A percentile compares a stretch with the other conserved stretches of the same genome.
These are phyloP conservation scores for Limnothrissa miodon DNA, from an alignment of 2,113 vertebrate species.

Conservation along the genomic window DNA sequence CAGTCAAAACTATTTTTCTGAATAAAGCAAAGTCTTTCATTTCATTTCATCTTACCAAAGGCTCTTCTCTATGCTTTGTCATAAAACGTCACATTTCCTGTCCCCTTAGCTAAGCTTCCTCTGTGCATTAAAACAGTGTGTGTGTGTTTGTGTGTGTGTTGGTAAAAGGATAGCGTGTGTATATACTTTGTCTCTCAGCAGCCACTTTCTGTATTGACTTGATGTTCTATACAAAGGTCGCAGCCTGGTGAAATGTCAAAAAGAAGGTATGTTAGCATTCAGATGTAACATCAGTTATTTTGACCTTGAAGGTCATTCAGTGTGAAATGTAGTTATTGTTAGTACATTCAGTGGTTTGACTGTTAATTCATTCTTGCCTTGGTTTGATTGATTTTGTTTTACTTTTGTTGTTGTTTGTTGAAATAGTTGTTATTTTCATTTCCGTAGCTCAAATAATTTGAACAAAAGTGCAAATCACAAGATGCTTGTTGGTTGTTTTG, in stretches of 20 bases:
- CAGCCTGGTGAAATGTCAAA: not conserved
- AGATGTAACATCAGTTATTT: not conserved
- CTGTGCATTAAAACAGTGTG: not conserved
- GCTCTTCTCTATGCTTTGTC: not conserved
- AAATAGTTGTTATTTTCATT: no score
- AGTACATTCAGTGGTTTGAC: not conserved
- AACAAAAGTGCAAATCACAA: not conserved
- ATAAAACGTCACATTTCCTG: conserved; percentile 21
- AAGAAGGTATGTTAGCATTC: not conserved
- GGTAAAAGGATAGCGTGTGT: no score
- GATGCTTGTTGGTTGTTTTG: not conserved
- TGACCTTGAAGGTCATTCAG: not conserved
- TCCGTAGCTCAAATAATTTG: not conserved
- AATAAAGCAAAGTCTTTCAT: not conserved
- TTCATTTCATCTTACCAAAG: not conserved
- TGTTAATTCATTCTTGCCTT: not conserved
- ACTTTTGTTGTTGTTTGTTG: no score
- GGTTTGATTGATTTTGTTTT: no score
- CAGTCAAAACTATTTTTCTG: no score
- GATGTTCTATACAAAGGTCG: not conserved
- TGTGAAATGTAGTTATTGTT: not conserved
- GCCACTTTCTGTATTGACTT: not conserved
- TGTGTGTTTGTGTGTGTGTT: not conserved
- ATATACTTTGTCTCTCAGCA: not conserved
- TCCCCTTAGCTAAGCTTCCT: conserved; percentile 19